A percentile compares a stretch with the other conserved stretches of the same genome.
These are phyloP conservation scores for Cyclargus thomasi DNA, from an alignment of 1,140 invertebrate species.

Conservation along the genomic window DNA sequence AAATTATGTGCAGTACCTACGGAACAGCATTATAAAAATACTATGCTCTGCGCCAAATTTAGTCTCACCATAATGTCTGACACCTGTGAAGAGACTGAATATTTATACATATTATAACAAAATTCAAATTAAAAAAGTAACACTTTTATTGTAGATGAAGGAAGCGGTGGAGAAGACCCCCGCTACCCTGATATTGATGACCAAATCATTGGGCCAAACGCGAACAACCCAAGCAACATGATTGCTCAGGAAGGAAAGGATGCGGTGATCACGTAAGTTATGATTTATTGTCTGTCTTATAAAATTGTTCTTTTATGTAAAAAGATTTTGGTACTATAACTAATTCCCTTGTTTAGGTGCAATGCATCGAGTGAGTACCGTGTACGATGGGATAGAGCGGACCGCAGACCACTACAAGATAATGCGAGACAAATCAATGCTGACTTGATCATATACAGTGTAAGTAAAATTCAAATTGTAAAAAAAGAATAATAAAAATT, in stretches of 20 bases:
- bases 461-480: constrained; percentile 33
- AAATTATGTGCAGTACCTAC: no score
- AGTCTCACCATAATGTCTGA: no score
- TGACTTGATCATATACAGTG: constrained; percentile 43
- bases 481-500: no score
- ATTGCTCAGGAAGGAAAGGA: constrained; percentile 35
- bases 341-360: constrained; percentile 35
- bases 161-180: constrained; percentile 32
- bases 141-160: constrained; percentile 25
- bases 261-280: constrained; percentile 31
- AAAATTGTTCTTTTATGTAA: background rate
- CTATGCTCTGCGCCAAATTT: no score
- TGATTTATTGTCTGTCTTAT: no score
- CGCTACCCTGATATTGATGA: constrained; percentile 20
- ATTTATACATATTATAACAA: no score
- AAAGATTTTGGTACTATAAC: background rate
- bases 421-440: constrained; percentile 40
- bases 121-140: no score
- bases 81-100: no score
- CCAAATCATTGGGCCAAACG: background rate
- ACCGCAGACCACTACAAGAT: constrained; percentile 38
- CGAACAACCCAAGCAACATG: constrained; percentile 26
- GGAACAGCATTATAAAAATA: no score
- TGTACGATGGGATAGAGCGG: constrained; percentile 42
- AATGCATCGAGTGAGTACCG: constrained; percentile 38